Evolutionary conservation across 2,888 invertebrate genomes (phyloP), one percentile per base, ranked within the genome.

Genomic region (Leuctra nigra): DNA sequence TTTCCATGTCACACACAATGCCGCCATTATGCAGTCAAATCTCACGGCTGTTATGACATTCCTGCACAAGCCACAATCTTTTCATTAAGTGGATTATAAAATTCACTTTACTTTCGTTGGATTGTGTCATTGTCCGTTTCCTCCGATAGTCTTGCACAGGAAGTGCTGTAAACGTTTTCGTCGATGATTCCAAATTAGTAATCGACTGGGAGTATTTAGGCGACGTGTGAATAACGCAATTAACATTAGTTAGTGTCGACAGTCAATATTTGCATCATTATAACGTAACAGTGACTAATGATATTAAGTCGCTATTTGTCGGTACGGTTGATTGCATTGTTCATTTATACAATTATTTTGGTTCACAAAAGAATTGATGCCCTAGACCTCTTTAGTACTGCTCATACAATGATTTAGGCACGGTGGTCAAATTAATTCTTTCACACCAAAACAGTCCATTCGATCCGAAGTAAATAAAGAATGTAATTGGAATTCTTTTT

Each of bases 1-100:
- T 33, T 20, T 33, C 50, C 44, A 44, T 44, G n/a, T 16, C 16
- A 33, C 18, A 18, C 35, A 50, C 35, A 50, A 50, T 50, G 20
- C 50, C 44, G 23, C 33, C 50, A 16, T 50, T n/a, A 48, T 7
- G 2, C 2, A 35, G 18, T 50, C 35, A 50, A 35, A 33, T 50
- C 50, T n/a, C 50, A 50, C 50, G 50, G 16, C 33, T 33, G 20
- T 50, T 50, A 50, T 50, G 50, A 50, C 50, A 50, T 35, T 33
- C 35, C 4, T 22, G 35, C 18, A 35, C 13, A 18, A 50, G 18
- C 20, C 35, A 14, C 23, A 50, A 50, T 50, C 33, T 35, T 35
- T 35, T 35, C 20, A 44, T 20, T 44, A 44, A 44, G 22, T 23
- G 23, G 20, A 23, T 23, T 23, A 44, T 44, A 20, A 23, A 20